Evolutionary conservation across 2,888 invertebrate genomes (phyloP), one percentile per base, ranked within the genome.

Genomic region (Cordilura impudica): DNA sequence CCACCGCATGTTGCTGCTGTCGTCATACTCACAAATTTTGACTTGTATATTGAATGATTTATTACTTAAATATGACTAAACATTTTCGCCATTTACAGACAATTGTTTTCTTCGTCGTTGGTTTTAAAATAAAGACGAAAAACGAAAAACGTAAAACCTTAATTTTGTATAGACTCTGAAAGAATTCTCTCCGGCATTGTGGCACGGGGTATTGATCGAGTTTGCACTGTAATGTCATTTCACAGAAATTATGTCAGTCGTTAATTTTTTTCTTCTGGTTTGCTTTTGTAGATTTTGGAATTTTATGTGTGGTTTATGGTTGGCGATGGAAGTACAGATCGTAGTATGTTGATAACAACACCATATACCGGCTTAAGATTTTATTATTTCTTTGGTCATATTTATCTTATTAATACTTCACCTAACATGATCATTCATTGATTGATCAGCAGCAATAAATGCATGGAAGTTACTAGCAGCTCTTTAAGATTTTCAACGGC

Each of bases 61-160:
- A 87, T 87, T 87, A 84, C 85, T 83, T 81, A 82, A 83, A 83
- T 85, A 85, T 87, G 87, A 87, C 88, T 87, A 83, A 82, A 86
- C 87, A 86, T 86, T 86, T 82, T 82, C 58, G 70, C 58, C 66
- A 74, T 74, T 73, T 67, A 45, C 73, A 63, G 71, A 58, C 70
- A 61, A 18, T 23, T 21, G 10, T 66, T 53, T 16, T 19, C n/a
- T 29, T 43, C 8, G 10, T n/a, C n/a, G 35, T 39, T 39, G 2
- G 2, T 29, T 4, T n/a, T n/a, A n/a, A n/a, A n/a, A n/a, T n/a
- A n/a, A n/a, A n/a, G n/a, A n/a, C n/a, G n/a, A n/a, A n/a, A n/a
- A 29, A 12, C 26, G 45, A 43, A 45, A 1, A 45, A 18, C 45
- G 56, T 39, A 69, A 72, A 63, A 14, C n/a, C 63, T 73, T 16